Percentiles rank a stretch among this genome's conserved stretches.
Conservation (phyloP, 1,140 invertebrate genomes). For the Magallana angulata region DNA sequence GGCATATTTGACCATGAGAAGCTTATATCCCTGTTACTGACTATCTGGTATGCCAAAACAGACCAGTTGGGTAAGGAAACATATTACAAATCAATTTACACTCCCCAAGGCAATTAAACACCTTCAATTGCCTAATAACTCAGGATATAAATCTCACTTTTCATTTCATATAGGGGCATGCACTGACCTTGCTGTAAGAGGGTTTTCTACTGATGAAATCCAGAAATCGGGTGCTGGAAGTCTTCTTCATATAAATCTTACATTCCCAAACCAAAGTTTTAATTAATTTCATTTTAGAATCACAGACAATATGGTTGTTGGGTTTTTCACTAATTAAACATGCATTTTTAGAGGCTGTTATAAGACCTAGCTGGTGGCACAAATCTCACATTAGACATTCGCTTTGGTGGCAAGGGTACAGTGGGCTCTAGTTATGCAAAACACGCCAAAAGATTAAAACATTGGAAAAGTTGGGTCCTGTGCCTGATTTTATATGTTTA, state of each 20-base stretch:
- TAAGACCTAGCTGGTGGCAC: slow-evolving; percentile 14
- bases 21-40: background rate
- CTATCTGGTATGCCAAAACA: background rate
- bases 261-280: background rate
- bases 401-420: background rate
- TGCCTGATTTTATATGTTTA: background rate
- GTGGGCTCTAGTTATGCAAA: background rate
- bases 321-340: background rate
- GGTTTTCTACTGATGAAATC: background rate
- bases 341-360: background rate
- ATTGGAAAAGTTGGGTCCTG: background rate
- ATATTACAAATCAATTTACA: background rate
- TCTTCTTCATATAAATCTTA: background rate
- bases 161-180: background rate
- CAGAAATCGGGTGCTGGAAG: background rate
- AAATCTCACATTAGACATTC: slow-evolving; percentile 10
- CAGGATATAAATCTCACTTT: background rate
- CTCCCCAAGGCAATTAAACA: background rate
- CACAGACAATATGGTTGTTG: background rate
- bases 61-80: slow-evolving; percentile 3
- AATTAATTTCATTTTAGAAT: background rate
- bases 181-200: background rate
- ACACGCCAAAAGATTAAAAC: background rate
- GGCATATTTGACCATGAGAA: background rate
- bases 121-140: background rate